phyloP scores from a whole-genome alignment of 2,797 vertebrate species.

The Pristis pectinata region DNA sequence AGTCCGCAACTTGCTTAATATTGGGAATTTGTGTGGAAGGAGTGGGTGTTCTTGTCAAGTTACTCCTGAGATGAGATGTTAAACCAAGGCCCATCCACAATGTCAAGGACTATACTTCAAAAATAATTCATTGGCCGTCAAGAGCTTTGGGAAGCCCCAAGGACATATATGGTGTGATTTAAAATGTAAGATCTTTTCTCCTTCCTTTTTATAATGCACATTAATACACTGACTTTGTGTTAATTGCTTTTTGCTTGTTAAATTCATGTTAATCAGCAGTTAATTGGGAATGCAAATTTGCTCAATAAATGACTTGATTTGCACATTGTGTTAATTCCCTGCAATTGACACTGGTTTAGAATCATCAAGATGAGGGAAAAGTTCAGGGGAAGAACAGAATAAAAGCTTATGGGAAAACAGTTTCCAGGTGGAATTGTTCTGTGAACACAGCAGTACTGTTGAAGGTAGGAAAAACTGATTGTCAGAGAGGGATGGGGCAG shows the following conservation, averaged over 20 bases:
- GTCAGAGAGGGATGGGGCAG: too few species aligned
- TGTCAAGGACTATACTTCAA: neutral
- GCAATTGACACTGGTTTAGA: neutral
- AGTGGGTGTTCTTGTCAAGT: neutral
- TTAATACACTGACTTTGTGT: constrained; percentile 24
- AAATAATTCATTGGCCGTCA: neutral
- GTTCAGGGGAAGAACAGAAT: neutral
- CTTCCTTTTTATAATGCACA: neutral
- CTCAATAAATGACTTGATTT: constrained; percentile 28
- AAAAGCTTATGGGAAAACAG: neutral
- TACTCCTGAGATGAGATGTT: neutral
- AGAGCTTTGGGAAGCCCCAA: neutral
- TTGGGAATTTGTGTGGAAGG: neutral
- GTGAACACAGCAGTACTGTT: neutral
- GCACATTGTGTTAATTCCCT: constrained; percentile 11
- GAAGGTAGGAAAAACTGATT: too few species aligned
- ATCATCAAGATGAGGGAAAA: neutral
- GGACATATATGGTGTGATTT: neutral
- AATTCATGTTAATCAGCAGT: constrained; percentile 28
- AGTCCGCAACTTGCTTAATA: neutral
- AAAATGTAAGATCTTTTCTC: neutral
- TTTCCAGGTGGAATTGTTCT: neutral
- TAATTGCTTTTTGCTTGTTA: constrained; percentile 28
- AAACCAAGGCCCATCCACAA: neutral
- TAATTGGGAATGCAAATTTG: constrained; percentile 35